A percentile compares a stretch with the other conserved stretches of the same genome.
Conservation (phyloP, 1,140 invertebrate species). For the Proales similis region DNA sequence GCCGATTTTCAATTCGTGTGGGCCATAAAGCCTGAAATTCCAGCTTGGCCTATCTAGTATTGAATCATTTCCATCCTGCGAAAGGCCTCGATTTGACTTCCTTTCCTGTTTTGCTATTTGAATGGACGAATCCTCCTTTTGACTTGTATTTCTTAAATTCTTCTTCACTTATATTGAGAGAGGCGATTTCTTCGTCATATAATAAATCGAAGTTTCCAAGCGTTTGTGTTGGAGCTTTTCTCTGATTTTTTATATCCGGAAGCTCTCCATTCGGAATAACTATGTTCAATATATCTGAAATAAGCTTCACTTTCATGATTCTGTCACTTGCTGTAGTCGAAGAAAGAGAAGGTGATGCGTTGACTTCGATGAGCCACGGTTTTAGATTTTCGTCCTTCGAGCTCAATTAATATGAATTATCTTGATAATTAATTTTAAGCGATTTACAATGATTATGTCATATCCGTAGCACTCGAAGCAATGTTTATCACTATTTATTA, state of each 20-base stretch:
- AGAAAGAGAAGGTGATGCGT: slow-evolving; percentile 84
- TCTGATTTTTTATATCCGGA: slow-evolving; percentile 38
- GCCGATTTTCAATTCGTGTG: too few relatives aligned
- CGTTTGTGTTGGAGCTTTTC: slow-evolving; percentile 31
- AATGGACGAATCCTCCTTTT: slow-evolving; percentile 22
- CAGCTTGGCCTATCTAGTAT: too few relatives aligned
- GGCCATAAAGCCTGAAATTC: too few relatives aligned
- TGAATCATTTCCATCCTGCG: too few relatives aligned
- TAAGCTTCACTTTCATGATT: slow-evolving; percentile 88
- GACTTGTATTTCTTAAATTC: slow-evolving; percentile 37
- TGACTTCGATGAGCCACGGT: slow-evolving; percentile 61
- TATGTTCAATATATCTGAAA: slow-evolving; percentile 85
- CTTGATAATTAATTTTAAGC: not conserved
- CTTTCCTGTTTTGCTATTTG: slow-evolving; percentile 2
- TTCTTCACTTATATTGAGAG: slow-evolving; percentile 5
- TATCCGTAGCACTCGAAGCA: slow-evolving; percentile 55
- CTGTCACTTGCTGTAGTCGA: slow-evolving; percentile 90
- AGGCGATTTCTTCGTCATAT: slow-evolving; percentile 32
- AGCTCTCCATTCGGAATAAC: slow-evolving; percentile 78
- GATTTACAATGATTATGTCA: slow-evolving; percentile 50
- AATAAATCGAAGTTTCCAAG: slow-evolving; percentile 38
- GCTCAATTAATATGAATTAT: not conserved
- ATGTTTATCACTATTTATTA: slow-evolving; percentile 53
- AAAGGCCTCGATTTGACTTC: too few relatives aligned
- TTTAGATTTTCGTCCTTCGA: slow-evolving; percentile 51